phyloP scores from a whole-genome alignment of 2,888 invertebrate genomes.

The Tenthredo scrophulariae region DNA sequence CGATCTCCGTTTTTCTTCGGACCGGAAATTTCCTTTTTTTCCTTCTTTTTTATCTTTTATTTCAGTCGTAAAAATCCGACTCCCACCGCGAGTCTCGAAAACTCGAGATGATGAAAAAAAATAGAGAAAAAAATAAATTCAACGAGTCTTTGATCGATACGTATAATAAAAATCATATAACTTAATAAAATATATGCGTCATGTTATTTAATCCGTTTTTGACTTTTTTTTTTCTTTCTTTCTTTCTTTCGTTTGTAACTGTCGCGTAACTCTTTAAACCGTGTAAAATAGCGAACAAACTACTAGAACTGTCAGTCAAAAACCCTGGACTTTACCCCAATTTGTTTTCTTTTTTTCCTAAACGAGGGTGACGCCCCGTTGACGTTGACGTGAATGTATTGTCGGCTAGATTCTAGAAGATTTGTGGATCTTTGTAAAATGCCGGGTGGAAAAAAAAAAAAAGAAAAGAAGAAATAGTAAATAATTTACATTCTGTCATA shows the following conservation, averaged over 20 bases:
- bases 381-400: conserved; percentile 14
- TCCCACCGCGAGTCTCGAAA: too few species aligned
- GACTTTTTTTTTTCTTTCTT: not conserved
- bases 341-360: conserved; percentile 1
- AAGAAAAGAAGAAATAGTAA: too few species aligned
- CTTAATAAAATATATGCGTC: not conserved
- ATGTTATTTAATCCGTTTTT: not conserved
- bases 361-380: not conserved
- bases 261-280: not conserved
- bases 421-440: not conserved
- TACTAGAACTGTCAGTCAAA: conserved; percentile 6
- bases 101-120: not conserved
- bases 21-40: not conserved
- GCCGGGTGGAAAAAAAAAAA: not conserved
- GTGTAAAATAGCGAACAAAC: not conserved
- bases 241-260: not conserved
- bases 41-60: too few species aligned
- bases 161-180: not conserved
- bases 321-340: conserved; percentile 1
- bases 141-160: not conserved
- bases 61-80: too few species aligned
- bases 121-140: not conserved
- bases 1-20: not conserved
- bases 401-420: not conserved
- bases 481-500: too few species aligned